Conservation (phyloP, 2,113 vertebrate species). For the Sapajus apella region DNA sequence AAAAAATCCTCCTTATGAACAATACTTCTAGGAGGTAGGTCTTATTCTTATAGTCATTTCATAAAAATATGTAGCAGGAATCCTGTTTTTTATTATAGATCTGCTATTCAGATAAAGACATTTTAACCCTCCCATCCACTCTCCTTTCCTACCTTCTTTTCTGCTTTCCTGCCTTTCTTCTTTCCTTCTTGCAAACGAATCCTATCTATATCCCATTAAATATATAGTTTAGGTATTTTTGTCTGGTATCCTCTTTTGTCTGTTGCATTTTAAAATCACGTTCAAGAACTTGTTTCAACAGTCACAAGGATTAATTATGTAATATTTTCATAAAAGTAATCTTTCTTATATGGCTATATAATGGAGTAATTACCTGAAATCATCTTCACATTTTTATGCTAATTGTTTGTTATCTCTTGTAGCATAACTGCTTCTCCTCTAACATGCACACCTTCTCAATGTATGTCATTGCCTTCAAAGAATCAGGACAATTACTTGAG, state of each 20-base stretch:
- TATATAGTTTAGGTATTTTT: not conserved
- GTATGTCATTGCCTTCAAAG: not conserved
- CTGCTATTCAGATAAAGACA: not conserved
- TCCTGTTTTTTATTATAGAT: not conserved
- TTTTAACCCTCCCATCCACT: not conserved
- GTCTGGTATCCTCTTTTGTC: not conserved
- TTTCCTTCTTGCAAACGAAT: not conserved
- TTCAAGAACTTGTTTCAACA: not conserved
- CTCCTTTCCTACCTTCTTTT: not conserved
- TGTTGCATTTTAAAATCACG: not conserved
- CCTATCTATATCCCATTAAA: no score
- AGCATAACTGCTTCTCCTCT: not conserved
- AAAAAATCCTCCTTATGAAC: not conserved
- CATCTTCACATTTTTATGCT: not conserved
- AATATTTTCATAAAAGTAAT: not conserved
- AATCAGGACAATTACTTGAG: not conserved
- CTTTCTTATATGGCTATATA: not conserved
- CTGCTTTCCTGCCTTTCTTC: not conserved
- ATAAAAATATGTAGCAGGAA: not conserved
- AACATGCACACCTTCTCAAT: not conserved
- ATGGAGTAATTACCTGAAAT: not conserved
- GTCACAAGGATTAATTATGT: not conserved
- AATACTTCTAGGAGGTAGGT: not conserved
- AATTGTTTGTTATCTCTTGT: not conserved
- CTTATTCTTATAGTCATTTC: not conserved